phyloP scores from a whole-genome alignment of 2,113 vertebrate genomes.

The Caranx ignobilis region DNA sequence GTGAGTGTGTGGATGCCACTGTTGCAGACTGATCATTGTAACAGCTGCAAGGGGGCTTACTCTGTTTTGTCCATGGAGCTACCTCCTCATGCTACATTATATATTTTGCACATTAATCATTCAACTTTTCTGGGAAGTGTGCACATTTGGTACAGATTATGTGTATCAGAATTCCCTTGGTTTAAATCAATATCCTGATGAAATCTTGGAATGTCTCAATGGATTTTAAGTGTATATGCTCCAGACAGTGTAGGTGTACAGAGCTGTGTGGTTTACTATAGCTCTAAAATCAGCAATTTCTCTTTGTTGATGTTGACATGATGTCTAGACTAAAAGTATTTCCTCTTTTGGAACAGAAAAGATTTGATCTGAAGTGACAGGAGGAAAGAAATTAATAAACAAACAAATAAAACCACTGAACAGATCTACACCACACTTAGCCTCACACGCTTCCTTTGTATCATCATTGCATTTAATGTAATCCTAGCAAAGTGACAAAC shows the following conservation, averaged over 20 bases:
- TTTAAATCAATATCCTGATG: neutral
- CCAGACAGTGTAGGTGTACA: neutral
- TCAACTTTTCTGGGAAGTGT: neutral
- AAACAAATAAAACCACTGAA: neutral
- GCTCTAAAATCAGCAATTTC: neutral
- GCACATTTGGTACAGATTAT: neutral
- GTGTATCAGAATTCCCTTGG: neutral
- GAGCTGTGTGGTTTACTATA: neutral
- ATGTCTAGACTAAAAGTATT: slow-evolving; percentile 6
- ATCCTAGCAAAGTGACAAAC: slow-evolving; percentile 25
- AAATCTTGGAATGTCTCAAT: neutral
- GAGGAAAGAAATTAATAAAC: neutral
- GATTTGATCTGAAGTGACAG: slow-evolving; percentile 4
- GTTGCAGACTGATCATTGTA: slow-evolving; percentile 56
- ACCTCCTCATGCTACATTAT: slow-evolving; percentile 10
- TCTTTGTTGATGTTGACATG: neutral
- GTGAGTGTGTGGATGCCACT: slow-evolving; percentile 61
- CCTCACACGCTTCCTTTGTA: neutral
- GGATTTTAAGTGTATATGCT: neutral
- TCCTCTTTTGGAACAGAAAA: neutral
- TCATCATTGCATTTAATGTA: slow-evolving; percentile 16
- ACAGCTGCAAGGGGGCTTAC: slow-evolving; percentile 73
- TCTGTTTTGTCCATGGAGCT: slow-evolving; percentile 29
- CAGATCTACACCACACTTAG: neutral
- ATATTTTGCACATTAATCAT: neutral